phyloP scores from a whole-genome alignment of 2,113 vertebrate species.

The Lophius piscatorius region DNA sequence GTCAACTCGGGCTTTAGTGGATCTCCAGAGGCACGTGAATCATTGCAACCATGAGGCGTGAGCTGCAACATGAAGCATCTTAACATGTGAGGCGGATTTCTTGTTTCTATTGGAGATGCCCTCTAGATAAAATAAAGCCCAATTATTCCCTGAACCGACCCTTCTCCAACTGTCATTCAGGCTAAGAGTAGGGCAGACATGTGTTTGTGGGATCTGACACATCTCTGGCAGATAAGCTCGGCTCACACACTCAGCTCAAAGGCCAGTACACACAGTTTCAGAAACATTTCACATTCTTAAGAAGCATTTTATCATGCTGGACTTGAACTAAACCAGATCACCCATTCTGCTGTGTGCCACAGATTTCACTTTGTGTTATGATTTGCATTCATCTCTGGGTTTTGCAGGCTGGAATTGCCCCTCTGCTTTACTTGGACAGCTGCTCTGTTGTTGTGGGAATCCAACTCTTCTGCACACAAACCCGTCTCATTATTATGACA shows the following conservation, averaged over 20 bases:
- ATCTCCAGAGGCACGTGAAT: slow-evolving; percentile 59
- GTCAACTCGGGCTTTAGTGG: slow-evolving; percentile 64
- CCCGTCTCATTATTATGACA: slow-evolving; percentile 65
- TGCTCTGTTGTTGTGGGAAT: slow-evolving; percentile 53
- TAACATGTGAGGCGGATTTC: slow-evolving; percentile 48
- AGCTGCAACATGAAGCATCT: slow-evolving; percentile 37
- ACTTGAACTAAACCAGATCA: slow-evolving; percentile 11
- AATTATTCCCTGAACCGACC: slow-evolving; percentile 11
- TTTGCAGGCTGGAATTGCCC: slow-evolving; percentile 23
- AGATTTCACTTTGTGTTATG: slow-evolving; percentile 39
- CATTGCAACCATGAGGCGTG: slow-evolving; percentile 40
- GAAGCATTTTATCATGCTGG: slow-evolving; percentile 7
- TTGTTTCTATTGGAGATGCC: slow-evolving; percentile 54
- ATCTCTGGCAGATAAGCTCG: slow-evolving; percentile 29
- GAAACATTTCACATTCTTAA: not conserved
- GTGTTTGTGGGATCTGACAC: slow-evolving; percentile 27
- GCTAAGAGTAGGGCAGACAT: slow-evolving; percentile 42
- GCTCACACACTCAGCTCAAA: slow-evolving; percentile 22
- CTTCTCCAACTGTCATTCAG: slow-evolving; percentile 35
- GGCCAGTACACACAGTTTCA: slow-evolving; percentile 1
- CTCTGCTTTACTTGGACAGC: slow-evolving; percentile 49
- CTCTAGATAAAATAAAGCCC: slow-evolving; percentile 58
- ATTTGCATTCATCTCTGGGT: slow-evolving; percentile 36
- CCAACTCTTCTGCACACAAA: slow-evolving; percentile 46
- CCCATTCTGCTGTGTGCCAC: slow-evolving; percentile 1